Percentiles rank a stretch among this genome's conserved stretches.
Conservation (phyloP, 2,888 invertebrate genomes). For the Mechanitis mazaeus region DNA sequence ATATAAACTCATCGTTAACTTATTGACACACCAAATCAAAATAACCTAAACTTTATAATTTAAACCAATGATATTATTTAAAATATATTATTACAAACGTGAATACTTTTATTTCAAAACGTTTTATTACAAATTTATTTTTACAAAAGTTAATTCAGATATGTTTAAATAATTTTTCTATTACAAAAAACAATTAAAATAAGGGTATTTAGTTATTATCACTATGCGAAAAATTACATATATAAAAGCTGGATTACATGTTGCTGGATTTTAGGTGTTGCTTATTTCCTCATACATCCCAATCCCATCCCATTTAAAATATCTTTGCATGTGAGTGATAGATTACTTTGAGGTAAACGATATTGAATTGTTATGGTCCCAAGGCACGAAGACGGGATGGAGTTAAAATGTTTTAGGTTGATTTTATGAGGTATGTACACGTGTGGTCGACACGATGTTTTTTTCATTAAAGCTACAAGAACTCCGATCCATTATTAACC, state of each 20-base stretch:
- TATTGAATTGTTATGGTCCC: constrained; percentile 53
- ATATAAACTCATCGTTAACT: constrained; percentile 45
- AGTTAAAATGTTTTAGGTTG: constrained; percentile 52
- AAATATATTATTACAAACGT: no score
- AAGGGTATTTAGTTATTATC: no score
- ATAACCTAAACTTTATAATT: constrained; percentile 24
- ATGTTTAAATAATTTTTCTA: no score
- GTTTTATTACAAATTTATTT: no score
- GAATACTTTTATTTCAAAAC: no score
- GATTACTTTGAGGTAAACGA: constrained; percentile 51
- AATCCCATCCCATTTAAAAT: neutral
- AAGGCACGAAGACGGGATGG: constrained; percentile 53
- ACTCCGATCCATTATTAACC: constrained; percentile 10
- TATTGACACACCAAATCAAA: constrained; percentile 43
- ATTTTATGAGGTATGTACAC: constrained; percentile 59
- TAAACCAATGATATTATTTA: neutral
- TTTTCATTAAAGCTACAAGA: constrained; percentile 20
- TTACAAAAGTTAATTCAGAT: no score
- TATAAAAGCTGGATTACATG: no score
- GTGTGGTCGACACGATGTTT: constrained; percentile 62
- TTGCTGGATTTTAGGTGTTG: no score
- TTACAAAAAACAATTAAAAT: no score
- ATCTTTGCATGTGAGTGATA: constrained; percentile 35
- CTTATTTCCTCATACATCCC: no score
- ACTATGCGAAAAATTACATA: no score